Evolutionary conservation across 2,888 invertebrate species (phyloP).

Genomic region (Ormyrus labotus): DNA sequence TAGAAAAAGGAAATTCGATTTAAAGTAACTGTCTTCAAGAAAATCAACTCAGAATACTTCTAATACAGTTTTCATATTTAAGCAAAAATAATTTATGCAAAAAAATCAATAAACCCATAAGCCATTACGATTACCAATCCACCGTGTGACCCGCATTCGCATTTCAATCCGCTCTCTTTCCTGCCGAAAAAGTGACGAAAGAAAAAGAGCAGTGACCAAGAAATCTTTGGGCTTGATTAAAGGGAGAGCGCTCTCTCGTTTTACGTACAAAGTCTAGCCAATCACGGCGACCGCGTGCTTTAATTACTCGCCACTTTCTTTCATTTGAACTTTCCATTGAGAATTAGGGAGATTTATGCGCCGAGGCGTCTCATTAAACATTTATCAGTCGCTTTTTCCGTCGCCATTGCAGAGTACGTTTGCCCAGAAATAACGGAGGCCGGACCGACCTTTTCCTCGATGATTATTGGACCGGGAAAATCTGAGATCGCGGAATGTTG

Average conservation of each 20-base stretch:
- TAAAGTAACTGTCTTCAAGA: too few relatives aligned
- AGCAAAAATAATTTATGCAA: too few relatives aligned
- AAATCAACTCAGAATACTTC: too few relatives aligned
- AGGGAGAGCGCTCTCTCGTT: slow-evolving; percentile 34
- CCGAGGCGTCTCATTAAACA: slow-evolving; percentile 63
- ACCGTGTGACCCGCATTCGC: background rate
- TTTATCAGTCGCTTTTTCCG: slow-evolving; percentile 60
- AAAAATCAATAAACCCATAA: too few relatives aligned
- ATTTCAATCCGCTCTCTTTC: background rate
- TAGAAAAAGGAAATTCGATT: too few relatives aligned
- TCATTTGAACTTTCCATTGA: slow-evolving; percentile 65
- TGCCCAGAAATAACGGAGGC: slow-evolving; percentile 32
- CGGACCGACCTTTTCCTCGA: background rate
- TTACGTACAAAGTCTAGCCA: slow-evolving; percentile 34
- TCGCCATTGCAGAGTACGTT: background rate
- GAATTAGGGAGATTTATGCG: slow-evolving; percentile 64
- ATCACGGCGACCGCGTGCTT: slow-evolving; percentile 55
- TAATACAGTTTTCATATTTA: too few relatives aligned
- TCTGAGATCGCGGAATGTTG: slow-evolving; percentile 11
- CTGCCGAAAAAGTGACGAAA: background rate
- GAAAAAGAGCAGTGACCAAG: slow-evolving; percentile 19
- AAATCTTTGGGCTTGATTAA: slow-evolving; percentile 54
- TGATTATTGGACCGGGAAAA: slow-evolving; percentile 48
- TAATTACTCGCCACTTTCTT: slow-evolving; percentile 68
- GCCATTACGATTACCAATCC: too few relatives aligned